These are phyloP conservation scores for Gastrophysa polygoni DNA, from an alignment of 2,888 invertebrate species.

Conservation along the genomic window DNA sequence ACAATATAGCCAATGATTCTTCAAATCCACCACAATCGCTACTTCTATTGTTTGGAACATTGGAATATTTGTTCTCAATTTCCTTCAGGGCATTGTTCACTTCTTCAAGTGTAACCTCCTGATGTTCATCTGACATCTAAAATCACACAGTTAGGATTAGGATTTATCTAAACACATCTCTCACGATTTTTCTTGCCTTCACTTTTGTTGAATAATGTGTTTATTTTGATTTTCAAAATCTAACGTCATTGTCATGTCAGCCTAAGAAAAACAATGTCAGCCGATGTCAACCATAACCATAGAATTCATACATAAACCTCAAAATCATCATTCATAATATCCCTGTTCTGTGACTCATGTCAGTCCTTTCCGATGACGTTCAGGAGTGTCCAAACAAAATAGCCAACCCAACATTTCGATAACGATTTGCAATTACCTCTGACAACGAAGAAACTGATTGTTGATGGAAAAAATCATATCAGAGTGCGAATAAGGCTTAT, in stretches of 20 bases:
- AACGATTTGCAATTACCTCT: too few relatives aligned
- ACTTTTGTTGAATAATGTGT: neutral
- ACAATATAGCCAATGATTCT: slow-evolving; percentile 32
- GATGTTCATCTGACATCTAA: slow-evolving; percentile 30
- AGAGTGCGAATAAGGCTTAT: too few relatives aligned
- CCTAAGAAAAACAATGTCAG: too few relatives aligned
- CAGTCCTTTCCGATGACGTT: too few relatives aligned
- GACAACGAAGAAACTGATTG: too few relatives aligned
- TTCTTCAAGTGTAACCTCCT: slow-evolving; percentile 34
- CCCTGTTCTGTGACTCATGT: too few relatives aligned
- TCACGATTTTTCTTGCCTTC: neutral
- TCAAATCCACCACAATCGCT: slow-evolving; percentile 16
- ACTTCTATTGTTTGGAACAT: slow-evolving; percentile 11
- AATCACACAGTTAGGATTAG: neutral
- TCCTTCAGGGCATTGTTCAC: slow-evolving; percentile 37
- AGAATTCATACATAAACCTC: too few relatives aligned
- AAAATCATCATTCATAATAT: too few relatives aligned
- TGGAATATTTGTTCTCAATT: slow-evolving; percentile 41
- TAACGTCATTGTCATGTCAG: neutral
- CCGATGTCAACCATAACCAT: too few relatives aligned
- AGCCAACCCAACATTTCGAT: too few relatives aligned
- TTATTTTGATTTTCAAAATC: neutral
- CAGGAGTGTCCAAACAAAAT: too few relatives aligned
- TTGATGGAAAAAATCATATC: too few relatives aligned
- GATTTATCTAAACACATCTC: neutral